Evolutionary conservation across 2,888 invertebrate species (phyloP), one percentile per base, ranked within the genome.

Genomic region (Agrochola litura): DNA sequence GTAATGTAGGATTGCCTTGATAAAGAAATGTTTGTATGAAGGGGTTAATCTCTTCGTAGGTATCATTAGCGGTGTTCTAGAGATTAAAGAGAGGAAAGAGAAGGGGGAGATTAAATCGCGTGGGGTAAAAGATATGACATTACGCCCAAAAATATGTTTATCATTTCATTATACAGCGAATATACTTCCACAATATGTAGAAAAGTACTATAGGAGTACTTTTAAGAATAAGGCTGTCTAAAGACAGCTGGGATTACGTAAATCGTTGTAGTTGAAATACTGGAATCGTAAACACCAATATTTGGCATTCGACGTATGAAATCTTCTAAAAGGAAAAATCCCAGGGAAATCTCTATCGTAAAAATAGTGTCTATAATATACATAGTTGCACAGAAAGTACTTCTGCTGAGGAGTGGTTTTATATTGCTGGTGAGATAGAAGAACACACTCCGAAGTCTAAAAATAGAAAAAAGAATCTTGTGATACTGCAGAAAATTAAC

Each of bases 321-420:
- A 52, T 60, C 4, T n/a, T 64, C 19, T 41, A n/a, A 49, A 46
- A 82, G 49, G 16, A 58, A 64, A 74, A 82, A 3, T 82, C 60
- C 49, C 12, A 63, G 12, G 14, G 9, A 43, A 30, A 52, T 22
- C 14, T 16, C 5, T 64, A 22, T 22, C 14, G 56, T 22, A 41
- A 46, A 75, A 73, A 73, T 54, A 22, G 25, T 68, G 5, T 5
- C 49, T 14, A 0, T 10, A 16, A 46, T 46, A 14, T 58, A 25
- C 30, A 58, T 25, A 25, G 19, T 46, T 1, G 19, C 8, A 49
- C 14, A 37, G 6, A 19, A 10, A 10, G 22, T 52, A 22, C 1
- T 49, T 52, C 22, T n/a, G 6, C 10, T 58, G 37, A 16, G 10
- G 2, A 58, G 58, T 37, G 37, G 37, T 56, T 58, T 52, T 37